Percentiles rank a stretch among this genome's conserved stretches.
phyloP scores from a whole-genome alignment of 2,113 vertebrate genomes.

The Triplophysa siluroides region DNA sequence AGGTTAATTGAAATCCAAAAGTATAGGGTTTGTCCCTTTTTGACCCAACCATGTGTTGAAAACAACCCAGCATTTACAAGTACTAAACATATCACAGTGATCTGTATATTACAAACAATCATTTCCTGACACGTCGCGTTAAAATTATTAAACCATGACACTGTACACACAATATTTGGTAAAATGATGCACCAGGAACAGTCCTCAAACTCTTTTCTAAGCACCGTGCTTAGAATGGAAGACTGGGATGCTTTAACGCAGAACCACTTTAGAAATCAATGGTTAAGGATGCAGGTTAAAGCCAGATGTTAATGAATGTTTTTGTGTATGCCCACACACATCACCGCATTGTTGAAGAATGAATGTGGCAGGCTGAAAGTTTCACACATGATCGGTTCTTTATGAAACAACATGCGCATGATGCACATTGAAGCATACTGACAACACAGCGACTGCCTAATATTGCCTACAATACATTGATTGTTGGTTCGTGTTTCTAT shows the following conservation, averaged over 20 bases:
- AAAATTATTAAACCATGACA: neutral
- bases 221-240: constrained; percentile 32
- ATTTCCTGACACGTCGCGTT: neutral
- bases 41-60: no score
- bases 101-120: constrained; percentile 11
- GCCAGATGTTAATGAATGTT: neutral
- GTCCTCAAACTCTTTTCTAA: neutral
- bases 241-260: constrained; percentile 24
- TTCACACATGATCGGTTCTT: constrained; percentile 11
- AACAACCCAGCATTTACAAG: no score
- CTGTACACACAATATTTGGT: constrained; percentile 26
- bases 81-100: constrained; percentile 15
- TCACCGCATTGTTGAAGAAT: no score
- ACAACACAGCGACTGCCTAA: constrained; percentile 33
- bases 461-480: constrained; percentile 23
- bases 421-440: constrained; percentile 6
- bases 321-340: neutral
- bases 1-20: no score
- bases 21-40: no score
- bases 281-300: neutral
- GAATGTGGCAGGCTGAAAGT: neutral
- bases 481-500: constrained; percentile 10
- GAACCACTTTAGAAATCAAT: neutral
- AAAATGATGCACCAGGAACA: constrained; percentile 9
- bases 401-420: constrained; percentile 12